A percentile compares a stretch with the other conserved stretches of the same genome.
phyloP scores from a whole-genome alignment of 2,113 vertebrate genomes.

The Columba janthina region DNA sequence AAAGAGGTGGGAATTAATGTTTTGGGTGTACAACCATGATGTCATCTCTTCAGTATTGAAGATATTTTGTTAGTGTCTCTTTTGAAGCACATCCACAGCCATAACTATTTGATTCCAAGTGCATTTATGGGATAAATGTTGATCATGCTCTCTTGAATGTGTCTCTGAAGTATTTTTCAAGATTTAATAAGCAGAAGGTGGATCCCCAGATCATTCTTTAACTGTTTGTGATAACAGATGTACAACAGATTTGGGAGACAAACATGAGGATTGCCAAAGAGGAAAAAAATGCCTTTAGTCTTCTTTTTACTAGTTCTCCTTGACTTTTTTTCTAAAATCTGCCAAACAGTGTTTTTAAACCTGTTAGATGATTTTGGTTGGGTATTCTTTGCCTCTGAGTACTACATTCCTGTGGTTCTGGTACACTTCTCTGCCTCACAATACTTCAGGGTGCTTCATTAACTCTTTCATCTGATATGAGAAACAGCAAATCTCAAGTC shows the following conservation, averaged over 20 bases:
- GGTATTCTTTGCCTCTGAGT: not conserved
- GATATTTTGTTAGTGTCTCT: not conserved
- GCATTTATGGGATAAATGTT: not conserved
- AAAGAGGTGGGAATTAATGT: not conserved
- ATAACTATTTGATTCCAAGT: not conserved
- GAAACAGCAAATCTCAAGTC: not conserved
- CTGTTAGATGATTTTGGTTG: not conserved
- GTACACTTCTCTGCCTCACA: not conserved
- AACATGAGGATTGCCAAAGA: not conserved
- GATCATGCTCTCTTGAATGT: not conserved
- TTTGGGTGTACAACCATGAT: not conserved
- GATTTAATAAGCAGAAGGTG: not conserved
- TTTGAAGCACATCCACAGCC: not conserved
- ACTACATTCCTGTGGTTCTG: not conserved
- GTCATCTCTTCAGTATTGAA: not conserved
- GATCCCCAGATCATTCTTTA: not conserved
- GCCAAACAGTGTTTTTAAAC: not conserved
- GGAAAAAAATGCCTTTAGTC: not conserved
- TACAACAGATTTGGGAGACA: no score
- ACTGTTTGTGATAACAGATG: not conserved
- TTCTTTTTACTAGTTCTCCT: not conserved
- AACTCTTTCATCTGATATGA: not conserved
- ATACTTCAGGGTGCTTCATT: not conserved
- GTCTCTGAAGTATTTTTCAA: not conserved
- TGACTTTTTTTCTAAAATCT: not conserved